These are phyloP conservation scores for Plebejus anna DNA, from an alignment of 2,888 invertebrate genomes.

Conservation along the genomic window DNA sequence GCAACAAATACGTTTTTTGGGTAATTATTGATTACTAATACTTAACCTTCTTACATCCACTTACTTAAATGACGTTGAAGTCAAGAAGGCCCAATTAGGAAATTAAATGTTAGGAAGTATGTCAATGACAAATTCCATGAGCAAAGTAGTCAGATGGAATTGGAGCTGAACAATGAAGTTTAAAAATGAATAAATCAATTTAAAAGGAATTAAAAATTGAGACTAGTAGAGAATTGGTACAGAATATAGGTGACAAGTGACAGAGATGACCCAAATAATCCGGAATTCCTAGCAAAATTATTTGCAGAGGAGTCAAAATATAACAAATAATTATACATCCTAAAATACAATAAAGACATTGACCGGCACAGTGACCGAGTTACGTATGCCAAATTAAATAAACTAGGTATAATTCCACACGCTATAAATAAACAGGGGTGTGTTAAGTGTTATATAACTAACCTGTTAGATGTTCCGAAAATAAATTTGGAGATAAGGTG, in stretches of 20 bases:
- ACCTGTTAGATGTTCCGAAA: background rate
- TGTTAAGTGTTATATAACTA: background rate
- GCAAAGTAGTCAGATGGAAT: background rate
- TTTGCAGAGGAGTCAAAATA: background rate
- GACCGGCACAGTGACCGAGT: constrained; percentile 66
- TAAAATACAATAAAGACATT: constrained; percentile 47
- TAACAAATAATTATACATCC: constrained; percentile 21
- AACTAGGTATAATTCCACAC: constrained; percentile 30
- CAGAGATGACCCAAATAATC: background rate
- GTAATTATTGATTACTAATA: background rate
- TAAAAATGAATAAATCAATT: background rate
- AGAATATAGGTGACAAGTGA: background rate
- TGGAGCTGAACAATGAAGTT: background rate
- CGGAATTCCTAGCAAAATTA: background rate
- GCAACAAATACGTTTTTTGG: background rate
- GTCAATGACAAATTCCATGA: background rate
- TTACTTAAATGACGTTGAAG: background rate
- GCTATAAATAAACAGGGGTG: constrained; percentile 2
- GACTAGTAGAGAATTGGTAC: background rate
- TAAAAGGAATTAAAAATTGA: background rate
- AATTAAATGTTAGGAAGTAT: background rate
- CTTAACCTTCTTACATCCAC: background rate
- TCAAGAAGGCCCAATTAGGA: background rate
- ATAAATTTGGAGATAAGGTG: background rate
- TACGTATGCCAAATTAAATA: constrained; percentile 48